Base-by-base conservation (phyloP, 1,140 invertebrate genomes). In the Luehdorfia chinensis region DNA sequence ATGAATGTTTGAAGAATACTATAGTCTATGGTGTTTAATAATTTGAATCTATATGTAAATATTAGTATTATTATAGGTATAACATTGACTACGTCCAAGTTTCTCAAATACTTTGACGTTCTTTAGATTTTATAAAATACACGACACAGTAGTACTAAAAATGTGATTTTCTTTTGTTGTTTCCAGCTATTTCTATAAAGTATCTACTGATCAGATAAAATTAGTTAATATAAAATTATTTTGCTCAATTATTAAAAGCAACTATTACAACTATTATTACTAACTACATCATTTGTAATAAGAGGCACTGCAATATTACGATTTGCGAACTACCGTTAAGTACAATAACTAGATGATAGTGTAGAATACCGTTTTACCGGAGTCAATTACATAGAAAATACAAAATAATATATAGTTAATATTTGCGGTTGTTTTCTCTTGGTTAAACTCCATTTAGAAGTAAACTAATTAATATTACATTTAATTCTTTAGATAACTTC, bases 1-100 rank as follows among this genome's bases (percentile, higher is more conserved):
- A 59, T 53, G 59, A 14, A 31, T 55, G 56, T 41, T 32, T 50
- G 47, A 30, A 25, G 36, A 23, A 32, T 36, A 27, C 15, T 44
- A 36, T 50, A 21, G 12, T 50, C 25, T 43, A 27, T 43, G 37
- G 23, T 39, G 25, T 28, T 34, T 9, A 31, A 23, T 5, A 0
- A 8, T 30, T 44, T 36, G 4, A 28, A 43, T 43, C n/a, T 19
- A 15, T 50, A 7, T 46, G 50, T 47, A 52, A 51, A 51, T 51
- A 51, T 46, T 28, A n/a, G 15, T 45, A 36, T 30, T 8, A 27
- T 50, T 43, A 50, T 14, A 19, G 27, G n/a, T n/a, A n/a, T 2
- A 18, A 30, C 21, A 18, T 49, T 30, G 30, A 12, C 21, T 55
- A 50, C 27, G n/a, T n/a, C n/a, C n/a, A n/a, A n/a, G n/a, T n/a